These are phyloP conservation scores for Phania funesta DNA, from an alignment of 2,888 invertebrate genomes.

Conservation along the genomic window DNA sequence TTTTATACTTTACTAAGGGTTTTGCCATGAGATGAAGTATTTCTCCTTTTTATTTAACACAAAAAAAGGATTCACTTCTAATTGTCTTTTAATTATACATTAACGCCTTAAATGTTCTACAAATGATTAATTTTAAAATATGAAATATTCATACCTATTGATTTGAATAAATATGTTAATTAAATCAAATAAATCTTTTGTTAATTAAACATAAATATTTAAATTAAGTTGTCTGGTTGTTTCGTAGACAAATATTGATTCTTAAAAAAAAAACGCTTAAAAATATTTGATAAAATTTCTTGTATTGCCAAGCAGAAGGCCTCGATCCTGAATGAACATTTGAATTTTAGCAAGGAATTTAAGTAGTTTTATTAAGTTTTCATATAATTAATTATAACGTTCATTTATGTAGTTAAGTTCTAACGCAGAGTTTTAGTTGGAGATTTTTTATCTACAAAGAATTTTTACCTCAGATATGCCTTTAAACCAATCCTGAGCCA, in stretches of 20 bases:
- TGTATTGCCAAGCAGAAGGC: too few relatives aligned
- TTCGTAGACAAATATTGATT: not conserved
- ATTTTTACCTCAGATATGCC: too few relatives aligned
- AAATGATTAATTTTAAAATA: slow-evolving; percentile 34
- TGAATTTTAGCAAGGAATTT: too few relatives aligned
- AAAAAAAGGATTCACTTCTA: slow-evolving; percentile 33
- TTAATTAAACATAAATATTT: slow-evolving; percentile 27
- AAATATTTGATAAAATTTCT: too few relatives aligned
- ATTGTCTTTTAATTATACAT: slow-evolving; percentile 64
- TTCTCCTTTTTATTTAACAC: not conserved
- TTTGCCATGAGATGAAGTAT: slow-evolving; percentile 31
- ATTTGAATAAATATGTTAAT: slow-evolving; percentile 39
- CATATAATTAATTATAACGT: too few relatives aligned
- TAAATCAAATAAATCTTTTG: slow-evolving; percentile 15
- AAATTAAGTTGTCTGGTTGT: not conserved
- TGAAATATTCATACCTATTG: not conserved
- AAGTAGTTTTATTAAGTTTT: too few relatives aligned
- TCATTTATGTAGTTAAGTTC: too few relatives aligned
- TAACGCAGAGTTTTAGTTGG: too few relatives aligned
- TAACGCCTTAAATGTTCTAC: slow-evolving; percentile 59
- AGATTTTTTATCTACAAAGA: too few relatives aligned
- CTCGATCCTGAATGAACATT: too few relatives aligned
- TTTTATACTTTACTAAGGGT: slow-evolving; percentile 26
- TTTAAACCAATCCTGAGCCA: too few relatives aligned
- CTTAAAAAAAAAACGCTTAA: not conserved